phyloP scores from a whole-genome alignment of 2,113 vertebrate genomes.

The Notothenia rossii region DNA sequence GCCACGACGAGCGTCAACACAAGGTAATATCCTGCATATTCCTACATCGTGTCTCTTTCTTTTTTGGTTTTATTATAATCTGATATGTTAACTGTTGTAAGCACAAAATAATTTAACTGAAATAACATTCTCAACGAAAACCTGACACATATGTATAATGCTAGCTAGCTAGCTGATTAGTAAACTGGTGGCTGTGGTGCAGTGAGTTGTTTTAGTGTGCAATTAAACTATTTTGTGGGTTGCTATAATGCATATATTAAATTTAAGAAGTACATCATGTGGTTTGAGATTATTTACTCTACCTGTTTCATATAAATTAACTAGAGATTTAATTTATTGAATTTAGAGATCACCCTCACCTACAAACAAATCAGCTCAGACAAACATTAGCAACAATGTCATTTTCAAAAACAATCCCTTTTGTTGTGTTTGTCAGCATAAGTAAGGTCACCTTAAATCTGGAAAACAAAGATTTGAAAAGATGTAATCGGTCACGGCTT shows the following conservation, averaged over 20 bases:
- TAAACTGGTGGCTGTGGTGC: not conserved
- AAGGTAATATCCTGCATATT: constrained; percentile 49
- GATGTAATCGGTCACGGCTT: not conserved
- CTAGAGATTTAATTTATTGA: too few relatives aligned
- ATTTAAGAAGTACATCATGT: too few relatives aligned
- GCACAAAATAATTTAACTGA: fast-evolving
- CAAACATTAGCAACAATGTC: not conserved
- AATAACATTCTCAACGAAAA: not conserved
- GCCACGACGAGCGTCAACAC: constrained; percentile 40
- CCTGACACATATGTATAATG: not conserved
- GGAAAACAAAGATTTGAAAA: not conserved
- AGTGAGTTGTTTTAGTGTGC: not conserved
- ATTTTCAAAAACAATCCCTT: too few relatives aligned
- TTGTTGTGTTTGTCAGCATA: not conserved
- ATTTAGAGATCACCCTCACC: not conserved
- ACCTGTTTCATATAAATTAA: too few relatives aligned
- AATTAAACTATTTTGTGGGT: too few relatives aligned
- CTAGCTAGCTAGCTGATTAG: constrained; percentile 40
- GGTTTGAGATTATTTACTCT: too few relatives aligned
- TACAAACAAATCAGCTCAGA: not conserved
- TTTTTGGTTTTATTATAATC: fast-evolving
- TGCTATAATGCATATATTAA: too few relatives aligned
- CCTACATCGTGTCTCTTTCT: fast-evolving
- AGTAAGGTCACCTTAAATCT: not conserved
- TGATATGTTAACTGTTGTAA: fast-evolving